Evolutionary conservation across 1,140 invertebrate genomes (phyloP).

Genomic region (Drosophila hydei): DNA sequence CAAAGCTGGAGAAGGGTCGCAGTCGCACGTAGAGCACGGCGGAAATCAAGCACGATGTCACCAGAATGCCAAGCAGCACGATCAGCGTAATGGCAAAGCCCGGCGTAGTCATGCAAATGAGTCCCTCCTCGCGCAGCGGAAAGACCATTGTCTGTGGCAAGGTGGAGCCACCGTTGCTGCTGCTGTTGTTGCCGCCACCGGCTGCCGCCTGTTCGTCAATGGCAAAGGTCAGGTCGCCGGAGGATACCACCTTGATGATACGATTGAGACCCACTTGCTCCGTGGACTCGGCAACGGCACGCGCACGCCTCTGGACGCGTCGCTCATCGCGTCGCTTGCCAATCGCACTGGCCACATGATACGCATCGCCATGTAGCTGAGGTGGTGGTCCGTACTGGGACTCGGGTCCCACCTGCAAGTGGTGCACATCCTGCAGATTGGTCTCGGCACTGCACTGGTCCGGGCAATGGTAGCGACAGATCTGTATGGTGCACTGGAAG

Average conservation of each 20-base stretch:
- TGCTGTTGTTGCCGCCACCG: conserved; percentile 76
- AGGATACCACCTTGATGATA: conserved; percentile 93
- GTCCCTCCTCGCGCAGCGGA: conserved; percentile 86
- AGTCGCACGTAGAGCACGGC: conserved; percentile 92
- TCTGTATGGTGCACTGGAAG: conserved; percentile 98
- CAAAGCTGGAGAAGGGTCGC: conserved; percentile 87
- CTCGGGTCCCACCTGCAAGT: conserved; percentile 86
- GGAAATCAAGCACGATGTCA: conserved; percentile 93
- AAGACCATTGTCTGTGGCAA: conserved; percentile 88
- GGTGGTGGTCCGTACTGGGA: conserved; percentile 89
- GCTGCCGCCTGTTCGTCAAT: conserved; percentile 86
- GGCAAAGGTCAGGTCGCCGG: conserved; percentile 92
- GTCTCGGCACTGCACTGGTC: conserved; percentile 91
- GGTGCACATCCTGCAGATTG: conserved; percentile 85
- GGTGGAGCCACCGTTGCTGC: conserved; percentile 84
- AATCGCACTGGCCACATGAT: conserved; percentile 84
- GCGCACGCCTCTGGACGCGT: conserved; percentile 87
- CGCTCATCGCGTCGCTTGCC: conserved; percentile 90
- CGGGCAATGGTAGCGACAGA: conserved; percentile 95
- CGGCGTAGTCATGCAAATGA: conserved; percentile 96
- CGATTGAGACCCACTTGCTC: conserved; percentile 93
- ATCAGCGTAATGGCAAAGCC: conserved; percentile 94
- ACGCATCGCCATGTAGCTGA: conserved; percentile 86
- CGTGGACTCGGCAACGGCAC: conserved; percentile 85
- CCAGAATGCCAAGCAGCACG: conserved; percentile 90